Base-by-base conservation (phyloP, 2,888 invertebrate species). In the Zootermopsis nevadensis region DNA sequence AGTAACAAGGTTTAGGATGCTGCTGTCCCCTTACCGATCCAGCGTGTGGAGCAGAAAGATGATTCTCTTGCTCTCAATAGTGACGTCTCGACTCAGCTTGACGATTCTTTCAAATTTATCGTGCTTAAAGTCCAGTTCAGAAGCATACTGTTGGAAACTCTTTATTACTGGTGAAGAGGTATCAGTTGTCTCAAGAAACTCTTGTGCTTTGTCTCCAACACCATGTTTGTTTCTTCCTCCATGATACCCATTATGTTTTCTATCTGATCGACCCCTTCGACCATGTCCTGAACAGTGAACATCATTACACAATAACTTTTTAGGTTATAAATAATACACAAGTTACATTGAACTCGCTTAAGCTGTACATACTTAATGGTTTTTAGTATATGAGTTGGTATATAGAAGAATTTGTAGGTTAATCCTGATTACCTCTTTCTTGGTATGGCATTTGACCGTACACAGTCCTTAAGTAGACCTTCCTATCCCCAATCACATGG, bases 1-100 rank as follows among this genome's bases (percentile, higher is more conserved):
- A 48, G 19, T 19, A 15, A 19, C 38, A 10, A 38, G 38, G 38
- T 38, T 4, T 10, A 38, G 10, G 19, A 19, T 12, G 48, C 48
- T 19, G 3, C 19, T 15, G 48, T 48, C 19, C 15, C 48, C 48
- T 48, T 87, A 93, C 93, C 91, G 90, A 82, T 93, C 92, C 80
- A 94, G 91, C 53, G 95, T 94, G 88, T 98, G 98, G 31, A 98
- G 89, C 22, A 96, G 89, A 88, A 97, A 98, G 86, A 98, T 98
- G 8, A 96, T 94, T 84, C 97, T 91, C 88, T 98, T 98, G 89
- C 97, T 96, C 88, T 97, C 97, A 86, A 97, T 96, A 0, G 97
- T 97, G 31, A 97, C 93, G 88, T 97, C 97, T 38, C 97, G 91
- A 85, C 95, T 93, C 0, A 95, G 88, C 89, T 97, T 97, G 0